phyloP scores from a whole-genome alignment of 2,888 invertebrate genomes.

The Lepidochrysops patricia region DNA sequence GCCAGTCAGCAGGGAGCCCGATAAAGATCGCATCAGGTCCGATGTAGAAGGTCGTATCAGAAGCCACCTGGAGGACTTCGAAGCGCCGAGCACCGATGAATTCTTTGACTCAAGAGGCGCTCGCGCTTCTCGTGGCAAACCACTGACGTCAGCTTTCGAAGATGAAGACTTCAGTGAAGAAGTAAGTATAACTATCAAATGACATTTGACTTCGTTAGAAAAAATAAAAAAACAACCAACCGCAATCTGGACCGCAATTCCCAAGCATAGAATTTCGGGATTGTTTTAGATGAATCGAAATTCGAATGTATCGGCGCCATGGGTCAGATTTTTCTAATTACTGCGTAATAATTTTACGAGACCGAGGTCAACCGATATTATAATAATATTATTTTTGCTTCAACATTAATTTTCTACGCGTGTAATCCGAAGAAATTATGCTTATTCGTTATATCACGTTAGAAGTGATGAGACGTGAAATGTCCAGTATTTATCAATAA shows the following conservation, averaged over 20 bases:
- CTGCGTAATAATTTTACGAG: no score
- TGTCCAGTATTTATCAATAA: constrained; percentile 11
- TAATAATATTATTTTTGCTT: no score
- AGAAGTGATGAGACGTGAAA: neutral
- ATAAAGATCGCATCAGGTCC: constrained; percentile 45
- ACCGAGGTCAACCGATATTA: neutral
- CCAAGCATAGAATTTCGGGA: no score
- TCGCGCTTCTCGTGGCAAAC: constrained; percentile 61
- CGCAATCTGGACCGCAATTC: neutral
- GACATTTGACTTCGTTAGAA: no score
- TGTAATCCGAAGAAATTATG: neutral
- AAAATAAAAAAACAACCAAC: neutral
- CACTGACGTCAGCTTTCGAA: constrained; percentile 58
- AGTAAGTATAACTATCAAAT: constrained; percentile 47
- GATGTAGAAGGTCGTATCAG: constrained; percentile 58
- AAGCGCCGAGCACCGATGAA: constrained; percentile 58
- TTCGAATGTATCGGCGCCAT: no score
- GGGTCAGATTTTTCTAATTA: no score
- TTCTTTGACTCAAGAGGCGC: constrained; percentile 79
- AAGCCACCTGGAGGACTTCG: constrained; percentile 46
- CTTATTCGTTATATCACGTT: neutral
- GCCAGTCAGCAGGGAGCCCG: constrained; percentile 44
- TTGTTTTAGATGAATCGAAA: no score
- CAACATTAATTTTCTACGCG: neutral
- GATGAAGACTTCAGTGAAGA: constrained; percentile 66